Evolutionary conservation across 1,140 invertebrate species (phyloP).

Genomic region (Cydia strobilella): DNA sequence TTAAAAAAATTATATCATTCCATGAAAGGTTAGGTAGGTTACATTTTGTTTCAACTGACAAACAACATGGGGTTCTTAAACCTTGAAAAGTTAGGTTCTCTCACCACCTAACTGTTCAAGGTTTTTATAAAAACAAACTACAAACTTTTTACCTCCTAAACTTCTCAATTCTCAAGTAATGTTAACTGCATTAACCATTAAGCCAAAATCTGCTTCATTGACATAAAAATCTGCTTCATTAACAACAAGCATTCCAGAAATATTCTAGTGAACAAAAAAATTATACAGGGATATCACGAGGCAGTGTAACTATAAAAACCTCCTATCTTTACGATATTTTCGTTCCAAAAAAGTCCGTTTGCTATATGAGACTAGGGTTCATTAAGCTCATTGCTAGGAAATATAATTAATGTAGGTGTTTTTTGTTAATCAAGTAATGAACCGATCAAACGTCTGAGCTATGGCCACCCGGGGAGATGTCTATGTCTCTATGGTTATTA

Average conservation of each 20-base stretch:
- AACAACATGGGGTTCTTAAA: no score
- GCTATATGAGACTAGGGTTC: neutral
- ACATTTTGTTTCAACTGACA: no score
- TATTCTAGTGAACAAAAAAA: conserved; percentile 17
- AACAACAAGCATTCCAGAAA: neutral
- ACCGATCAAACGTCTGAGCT: conserved; percentile 19
- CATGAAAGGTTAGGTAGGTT: no score
- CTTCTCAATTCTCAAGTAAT: neutral
- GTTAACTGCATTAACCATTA: neutral
- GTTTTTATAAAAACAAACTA: no score
- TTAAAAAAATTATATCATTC: no score
- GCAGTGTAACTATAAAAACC: no score
- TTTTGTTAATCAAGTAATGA: conserved; percentile 31
- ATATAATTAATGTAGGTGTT: neutral
- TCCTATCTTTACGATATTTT: neutral
- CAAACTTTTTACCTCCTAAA: no score
- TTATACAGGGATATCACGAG: neutral
- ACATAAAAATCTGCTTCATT: neutral
- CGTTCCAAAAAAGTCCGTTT: neutral
- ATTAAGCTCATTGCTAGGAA: neutral
- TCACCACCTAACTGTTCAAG: no score
- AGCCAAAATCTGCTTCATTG: neutral
- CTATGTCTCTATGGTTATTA: neutral
- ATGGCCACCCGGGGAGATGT: conserved; percentile 16
- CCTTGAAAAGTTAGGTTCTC: no score